Conservation (phyloP, 2,797 vertebrate genomes). For the Enteromius anoplus region DNA sequence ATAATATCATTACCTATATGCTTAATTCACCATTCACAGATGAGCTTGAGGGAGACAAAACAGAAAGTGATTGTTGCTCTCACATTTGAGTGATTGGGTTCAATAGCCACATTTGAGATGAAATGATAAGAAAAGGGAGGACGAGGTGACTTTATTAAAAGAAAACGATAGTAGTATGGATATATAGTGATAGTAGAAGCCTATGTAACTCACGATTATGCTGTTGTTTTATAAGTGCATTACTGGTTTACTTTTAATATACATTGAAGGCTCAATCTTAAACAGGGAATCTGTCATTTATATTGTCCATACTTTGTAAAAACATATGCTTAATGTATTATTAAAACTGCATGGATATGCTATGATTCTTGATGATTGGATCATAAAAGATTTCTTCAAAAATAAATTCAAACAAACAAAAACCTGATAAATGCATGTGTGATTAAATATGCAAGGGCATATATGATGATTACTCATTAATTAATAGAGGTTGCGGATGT, state of each 20-base stretch:
- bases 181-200: too few species aligned
- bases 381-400: neutral
- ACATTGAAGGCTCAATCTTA: neutral
- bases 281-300: neutral
- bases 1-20: conserved; percentile 68
- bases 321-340: neutral
- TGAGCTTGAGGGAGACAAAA: neutral
- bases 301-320: conserved; percentile 40
- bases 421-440: conserved; percentile 26
- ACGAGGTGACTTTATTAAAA: neutral
- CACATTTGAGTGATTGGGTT: conserved; percentile 35
- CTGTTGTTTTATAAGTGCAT: neutral
- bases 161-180: neutral
- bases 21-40: conserved; percentile 49
- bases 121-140: neutral
- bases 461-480: conserved; percentile 83
- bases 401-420: conserved; percentile 24
- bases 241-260: neutral
- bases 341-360: neutral
- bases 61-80: conserved; percentile 27
- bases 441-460: conserved; percentile 76
- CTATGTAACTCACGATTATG: neutral
- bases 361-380: neutral
- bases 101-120: conserved; percentile 26
- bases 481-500: conserved; percentile 79